phyloP scores from a whole-genome alignment of 2,797 vertebrate genomes.

The Dendrocincla fuliginosa region DNA sequence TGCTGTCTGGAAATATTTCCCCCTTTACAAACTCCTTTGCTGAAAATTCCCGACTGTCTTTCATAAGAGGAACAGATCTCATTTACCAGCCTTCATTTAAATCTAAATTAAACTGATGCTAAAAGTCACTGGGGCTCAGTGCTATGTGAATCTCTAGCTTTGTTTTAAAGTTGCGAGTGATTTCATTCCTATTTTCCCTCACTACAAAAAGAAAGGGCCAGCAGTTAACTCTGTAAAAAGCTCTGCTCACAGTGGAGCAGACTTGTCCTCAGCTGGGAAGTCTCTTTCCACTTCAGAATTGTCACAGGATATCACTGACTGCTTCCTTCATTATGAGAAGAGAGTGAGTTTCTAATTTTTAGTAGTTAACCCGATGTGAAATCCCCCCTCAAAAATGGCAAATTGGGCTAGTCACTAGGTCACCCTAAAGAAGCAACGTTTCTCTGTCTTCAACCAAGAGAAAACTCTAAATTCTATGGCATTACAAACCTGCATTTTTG shows the following conservation, averaged over 20 bases:
- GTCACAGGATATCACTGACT: neutral
- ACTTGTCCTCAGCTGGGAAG: neutral
- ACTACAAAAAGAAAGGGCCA: neutral
- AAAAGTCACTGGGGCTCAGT: slow-evolving; percentile 35
- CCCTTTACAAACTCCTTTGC: neutral
- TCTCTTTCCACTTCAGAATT: neutral
- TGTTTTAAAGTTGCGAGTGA: slow-evolving; percentile 5
- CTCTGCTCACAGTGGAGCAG: neutral
- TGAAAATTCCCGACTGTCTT: slow-evolving; percentile 46
- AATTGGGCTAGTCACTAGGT: neutral
- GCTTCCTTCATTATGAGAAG: neutral
- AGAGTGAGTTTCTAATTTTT: neutral
- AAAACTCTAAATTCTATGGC: neutral
- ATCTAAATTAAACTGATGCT: slow-evolving; percentile 47
- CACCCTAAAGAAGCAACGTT: neutral
- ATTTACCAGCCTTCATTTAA: slow-evolving; percentile 58
- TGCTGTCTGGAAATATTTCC: slow-evolving; percentile 29
- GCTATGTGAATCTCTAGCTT: slow-evolving; percentile 5
- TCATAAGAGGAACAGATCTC: neutral
- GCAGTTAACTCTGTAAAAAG: neutral
- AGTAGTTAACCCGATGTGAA: neutral
- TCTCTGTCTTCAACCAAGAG: neutral
- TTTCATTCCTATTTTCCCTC: neutral
- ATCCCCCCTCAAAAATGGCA: neutral
- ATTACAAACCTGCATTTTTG: neutral